These are phyloP conservation scores for Agonopterix heracliana DNA, from an alignment of 2,888 invertebrate genomes.

Conservation along the genomic window DNA sequence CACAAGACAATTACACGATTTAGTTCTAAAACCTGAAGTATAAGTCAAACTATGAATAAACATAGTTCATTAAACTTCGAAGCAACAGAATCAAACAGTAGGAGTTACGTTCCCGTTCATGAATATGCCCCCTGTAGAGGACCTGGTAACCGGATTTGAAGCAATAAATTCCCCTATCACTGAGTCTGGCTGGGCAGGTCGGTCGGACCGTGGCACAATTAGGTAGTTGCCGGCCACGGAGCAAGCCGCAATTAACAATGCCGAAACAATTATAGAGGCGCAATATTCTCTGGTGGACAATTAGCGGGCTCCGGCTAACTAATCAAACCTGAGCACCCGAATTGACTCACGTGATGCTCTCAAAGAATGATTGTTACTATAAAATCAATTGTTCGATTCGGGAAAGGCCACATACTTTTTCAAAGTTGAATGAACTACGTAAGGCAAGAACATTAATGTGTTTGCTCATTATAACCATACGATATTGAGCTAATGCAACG, in stretches of 20 bases:
- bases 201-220: constrained; percentile 32
- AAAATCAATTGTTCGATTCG: constrained; percentile 10
- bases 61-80: too few relatives aligned
- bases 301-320: constrained; percentile 55
- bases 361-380: background rate
- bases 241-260: constrained; percentile 51
- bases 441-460: constrained; percentile 19
- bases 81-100: background rate
- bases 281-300: constrained; percentile 34
- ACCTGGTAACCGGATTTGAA: constrained; percentile 31
- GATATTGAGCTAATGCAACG: constrained; percentile 22
- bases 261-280: constrained; percentile 54
- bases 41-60: too few relatives aligned
- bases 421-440: constrained; percentile 21
- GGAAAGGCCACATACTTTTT: too few relatives aligned
- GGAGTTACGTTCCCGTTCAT: background rate
- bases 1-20: too few relatives aligned
- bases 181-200: constrained; percentile 23
- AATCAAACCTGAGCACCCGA: constrained; percentile 30
- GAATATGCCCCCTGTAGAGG: constrained; percentile 16
- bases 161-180: constrained; percentile 42
- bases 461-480: constrained; percentile 22
- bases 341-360: constrained; percentile 20
- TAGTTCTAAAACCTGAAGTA: too few relatives aligned
- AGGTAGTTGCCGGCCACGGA: constrained; percentile 23